These are phyloP conservation scores for Argopecten irradians DNA, from an alignment of 1,140 invertebrate species.

Conservation along the genomic window DNA sequence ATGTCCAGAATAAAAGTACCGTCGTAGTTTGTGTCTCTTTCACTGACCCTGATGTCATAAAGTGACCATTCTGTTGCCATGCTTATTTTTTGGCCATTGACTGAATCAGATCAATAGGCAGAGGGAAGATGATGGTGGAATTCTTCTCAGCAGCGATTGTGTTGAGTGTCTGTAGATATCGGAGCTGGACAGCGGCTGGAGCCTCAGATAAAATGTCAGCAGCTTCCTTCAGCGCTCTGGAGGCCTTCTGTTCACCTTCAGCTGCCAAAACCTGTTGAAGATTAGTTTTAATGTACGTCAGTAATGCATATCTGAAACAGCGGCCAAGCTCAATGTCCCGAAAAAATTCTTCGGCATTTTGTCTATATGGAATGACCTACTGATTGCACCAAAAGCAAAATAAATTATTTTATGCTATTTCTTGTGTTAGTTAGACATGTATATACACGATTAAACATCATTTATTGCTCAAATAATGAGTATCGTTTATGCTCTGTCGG, in stretches of 20 bases:
- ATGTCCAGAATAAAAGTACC: background rate
- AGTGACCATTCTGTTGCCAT: background rate
- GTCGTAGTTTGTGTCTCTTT: background rate
- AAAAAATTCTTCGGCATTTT: too few species aligned
- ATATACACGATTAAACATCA: too few species aligned
- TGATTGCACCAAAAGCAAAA: too few species aligned
- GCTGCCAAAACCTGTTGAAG: constrained; percentile 74
- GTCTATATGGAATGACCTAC: too few species aligned
- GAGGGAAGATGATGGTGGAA: constrained; percentile 97
- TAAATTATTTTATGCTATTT: too few species aligned
- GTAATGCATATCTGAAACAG: too few species aligned
- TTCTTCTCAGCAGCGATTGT: constrained; percentile 98
- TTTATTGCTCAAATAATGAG: too few species aligned
- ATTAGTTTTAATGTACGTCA: background rate
- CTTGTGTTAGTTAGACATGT: too few species aligned
- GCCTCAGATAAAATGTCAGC: constrained; percentile 91
- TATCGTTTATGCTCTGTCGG: too few species aligned
- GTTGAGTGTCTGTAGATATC: constrained; percentile 82
- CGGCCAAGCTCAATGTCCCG: too few species aligned
- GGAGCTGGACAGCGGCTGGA: constrained; percentile 90
- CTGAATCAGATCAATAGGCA: constrained; percentile 91
- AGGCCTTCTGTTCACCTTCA: constrained; percentile 81
- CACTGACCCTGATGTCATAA: background rate
- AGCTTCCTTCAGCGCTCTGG: constrained; percentile 90
- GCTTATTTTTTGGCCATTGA: constrained; percentile 28